phyloP scores from a whole-genome alignment of 2,888 invertebrate species.

The Diogma glabrata region DNA sequence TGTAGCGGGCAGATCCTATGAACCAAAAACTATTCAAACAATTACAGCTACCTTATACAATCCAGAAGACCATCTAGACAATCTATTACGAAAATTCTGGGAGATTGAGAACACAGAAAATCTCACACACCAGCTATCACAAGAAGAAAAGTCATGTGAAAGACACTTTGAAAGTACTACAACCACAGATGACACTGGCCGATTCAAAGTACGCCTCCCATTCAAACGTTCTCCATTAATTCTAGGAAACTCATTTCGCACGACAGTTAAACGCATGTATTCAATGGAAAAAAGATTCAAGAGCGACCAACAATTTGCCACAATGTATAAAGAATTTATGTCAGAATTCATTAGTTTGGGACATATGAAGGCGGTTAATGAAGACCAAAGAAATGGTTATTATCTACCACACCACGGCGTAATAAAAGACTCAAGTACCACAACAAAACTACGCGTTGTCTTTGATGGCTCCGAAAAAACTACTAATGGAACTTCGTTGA shows the following conservation, averaged over 20 bases:
- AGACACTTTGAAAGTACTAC: neutral
- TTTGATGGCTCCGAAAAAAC: no score
- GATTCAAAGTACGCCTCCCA: no score
- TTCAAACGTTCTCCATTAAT: no score
- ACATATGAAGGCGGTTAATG: neutral
- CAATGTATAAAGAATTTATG: neutral
- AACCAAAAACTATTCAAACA: neutral
- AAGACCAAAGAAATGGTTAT: neutral
- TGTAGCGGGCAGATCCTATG: neutral
- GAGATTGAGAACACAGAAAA: neutral
- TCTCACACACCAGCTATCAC: neutral
- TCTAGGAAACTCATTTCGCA: no score
- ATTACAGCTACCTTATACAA: neutral
- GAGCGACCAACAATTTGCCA: no score
- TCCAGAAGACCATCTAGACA: neutral
- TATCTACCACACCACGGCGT: neutral
- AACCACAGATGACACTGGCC: neutral
- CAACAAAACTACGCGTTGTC: neutral
- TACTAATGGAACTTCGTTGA: no score
- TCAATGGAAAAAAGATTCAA: no score
- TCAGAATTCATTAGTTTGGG: neutral
- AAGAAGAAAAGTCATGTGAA: neutral
- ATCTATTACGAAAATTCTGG: neutral
- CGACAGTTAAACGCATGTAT: no score
- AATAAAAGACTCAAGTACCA: neutral